Conservation (phyloP, 2,113 vertebrate species). For the Misgurnus anguillicaudatus region DNA sequence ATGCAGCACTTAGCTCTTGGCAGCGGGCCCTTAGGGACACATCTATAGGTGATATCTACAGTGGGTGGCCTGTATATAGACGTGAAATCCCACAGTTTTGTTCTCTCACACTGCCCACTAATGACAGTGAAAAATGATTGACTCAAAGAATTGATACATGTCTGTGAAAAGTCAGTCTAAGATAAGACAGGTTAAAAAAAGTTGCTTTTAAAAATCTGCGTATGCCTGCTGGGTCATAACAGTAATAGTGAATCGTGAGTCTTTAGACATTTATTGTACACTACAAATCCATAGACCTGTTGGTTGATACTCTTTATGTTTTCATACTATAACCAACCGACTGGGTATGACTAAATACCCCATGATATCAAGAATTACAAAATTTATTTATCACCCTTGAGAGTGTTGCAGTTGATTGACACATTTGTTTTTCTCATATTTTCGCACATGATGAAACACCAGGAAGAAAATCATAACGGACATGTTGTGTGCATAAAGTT, state of each 20-base stretch:
- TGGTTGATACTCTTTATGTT: too few relatives aligned
- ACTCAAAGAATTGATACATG: slow-evolving; percentile 16
- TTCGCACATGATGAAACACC: not conserved
- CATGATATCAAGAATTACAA: too few relatives aligned
- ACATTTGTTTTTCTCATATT: not conserved
- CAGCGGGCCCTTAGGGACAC: slow-evolving; percentile 26
- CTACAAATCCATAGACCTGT: too few relatives aligned
- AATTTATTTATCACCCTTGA: not conserved
- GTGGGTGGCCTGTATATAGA: not conserved
- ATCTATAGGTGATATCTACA: slow-evolving; percentile 38
- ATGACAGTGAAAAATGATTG: slow-evolving; percentile 30
- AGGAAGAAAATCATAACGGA: not conserved
- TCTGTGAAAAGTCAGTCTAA: not conserved
- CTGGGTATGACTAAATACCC: too few relatives aligned
- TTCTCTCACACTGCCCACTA: not conserved
- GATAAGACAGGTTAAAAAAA: slow-evolving; percentile 1
- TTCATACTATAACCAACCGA: too few relatives aligned
- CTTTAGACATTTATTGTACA: not conserved
- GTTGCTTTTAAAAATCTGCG: not conserved
- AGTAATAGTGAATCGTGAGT: not conserved
- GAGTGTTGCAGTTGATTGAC: not conserved
- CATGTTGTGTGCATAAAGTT: not conserved
- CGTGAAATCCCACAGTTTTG: slow-evolving; percentile 6
- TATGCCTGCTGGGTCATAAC: not conserved
- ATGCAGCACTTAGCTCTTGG: slow-evolving; percentile 43